phyloP scores from a whole-genome alignment of 2,113 vertebrate genomes.

The Calidris pygmaea region DNA sequence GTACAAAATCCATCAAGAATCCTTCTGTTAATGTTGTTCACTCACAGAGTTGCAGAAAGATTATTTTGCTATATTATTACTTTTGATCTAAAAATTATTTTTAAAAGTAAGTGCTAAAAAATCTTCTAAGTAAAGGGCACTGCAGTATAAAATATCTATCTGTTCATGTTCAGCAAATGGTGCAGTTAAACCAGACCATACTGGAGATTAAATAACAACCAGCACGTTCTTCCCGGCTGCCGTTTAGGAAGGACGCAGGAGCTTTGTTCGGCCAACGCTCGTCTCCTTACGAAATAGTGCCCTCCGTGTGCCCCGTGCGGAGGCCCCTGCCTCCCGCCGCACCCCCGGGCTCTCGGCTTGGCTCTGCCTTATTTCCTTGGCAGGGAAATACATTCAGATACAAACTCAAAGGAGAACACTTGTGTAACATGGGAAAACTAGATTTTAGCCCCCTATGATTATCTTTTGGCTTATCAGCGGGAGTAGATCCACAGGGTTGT shows the following conservation, averaged over 20 bases:
- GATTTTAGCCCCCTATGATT: not conserved
- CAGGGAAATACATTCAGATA: not conserved
- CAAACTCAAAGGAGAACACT: not conserved
- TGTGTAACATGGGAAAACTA: not conserved
- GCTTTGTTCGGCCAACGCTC: not conserved
- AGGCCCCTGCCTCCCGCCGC: accelerated
- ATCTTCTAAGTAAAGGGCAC: not conserved
- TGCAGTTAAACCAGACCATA: not conserved
- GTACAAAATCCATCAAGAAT: not conserved
- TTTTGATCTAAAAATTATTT: not conserved
- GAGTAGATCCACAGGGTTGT: not conserved
- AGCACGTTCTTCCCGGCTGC: accelerated
- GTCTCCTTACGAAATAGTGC: accelerated
- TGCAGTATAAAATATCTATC: not conserved
- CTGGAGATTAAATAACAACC: not conserved
- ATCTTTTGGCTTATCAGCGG: not conserved
- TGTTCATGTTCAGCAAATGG: not conserved
- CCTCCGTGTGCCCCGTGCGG: accelerated
- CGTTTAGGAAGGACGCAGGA: not conserved
- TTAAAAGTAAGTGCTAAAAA: not conserved
- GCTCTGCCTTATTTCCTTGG: not conserved
- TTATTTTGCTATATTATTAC: not conserved
- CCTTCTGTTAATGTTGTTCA: not conserved
- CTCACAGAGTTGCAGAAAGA: not conserved
- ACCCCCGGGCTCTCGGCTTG: not conserved